Percentiles rank a stretch among this genome's conserved stretches.
phyloP scores from a whole-genome alignment of 2,797 vertebrate species.

The Mormyrops attenuatus region DNA sequence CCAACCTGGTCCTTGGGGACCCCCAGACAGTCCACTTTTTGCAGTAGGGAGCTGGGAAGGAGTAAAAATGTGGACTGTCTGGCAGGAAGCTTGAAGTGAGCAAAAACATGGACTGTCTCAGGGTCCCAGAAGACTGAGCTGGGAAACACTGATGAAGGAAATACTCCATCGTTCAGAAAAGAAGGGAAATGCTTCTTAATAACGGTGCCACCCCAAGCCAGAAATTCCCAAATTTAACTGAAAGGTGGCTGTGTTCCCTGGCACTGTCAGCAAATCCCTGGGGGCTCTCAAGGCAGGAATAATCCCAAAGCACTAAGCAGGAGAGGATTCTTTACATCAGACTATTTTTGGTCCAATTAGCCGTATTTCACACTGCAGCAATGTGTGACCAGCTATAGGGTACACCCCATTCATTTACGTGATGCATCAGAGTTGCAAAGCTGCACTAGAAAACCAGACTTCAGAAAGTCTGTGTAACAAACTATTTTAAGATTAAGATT shows the following conservation, averaged over 20 bases:
- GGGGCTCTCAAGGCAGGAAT: background rate
- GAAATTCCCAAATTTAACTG: background rate
- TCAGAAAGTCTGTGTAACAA: background rate
- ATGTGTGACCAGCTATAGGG: background rate
- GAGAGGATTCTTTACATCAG: background rate
- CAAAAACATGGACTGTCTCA: background rate
- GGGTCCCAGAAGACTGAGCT: background rate
- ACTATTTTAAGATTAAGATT: background rate
- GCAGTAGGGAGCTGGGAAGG: no score
- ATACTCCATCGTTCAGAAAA: background rate
- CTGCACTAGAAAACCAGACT: background rate
- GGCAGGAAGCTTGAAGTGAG: background rate
- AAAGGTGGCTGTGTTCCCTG: background rate
- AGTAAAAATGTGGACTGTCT: background rate
- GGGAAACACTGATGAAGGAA: background rate
- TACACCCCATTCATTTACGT: background rate
- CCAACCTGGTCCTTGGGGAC: background rate
- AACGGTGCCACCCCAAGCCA: background rate
- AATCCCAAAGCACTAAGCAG: background rate
- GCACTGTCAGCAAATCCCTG: background rate
- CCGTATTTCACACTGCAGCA: background rate
- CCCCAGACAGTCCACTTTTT: background rate
- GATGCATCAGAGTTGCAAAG: background rate
- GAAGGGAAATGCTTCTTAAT: background rate
- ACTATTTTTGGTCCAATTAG: background rate